Evolutionary conservation across 64 coral and sea anemone genomes (phyloP), one percentile per base, ranked within the genome.

Genomic region (Platygyra sinensis): DNA sequence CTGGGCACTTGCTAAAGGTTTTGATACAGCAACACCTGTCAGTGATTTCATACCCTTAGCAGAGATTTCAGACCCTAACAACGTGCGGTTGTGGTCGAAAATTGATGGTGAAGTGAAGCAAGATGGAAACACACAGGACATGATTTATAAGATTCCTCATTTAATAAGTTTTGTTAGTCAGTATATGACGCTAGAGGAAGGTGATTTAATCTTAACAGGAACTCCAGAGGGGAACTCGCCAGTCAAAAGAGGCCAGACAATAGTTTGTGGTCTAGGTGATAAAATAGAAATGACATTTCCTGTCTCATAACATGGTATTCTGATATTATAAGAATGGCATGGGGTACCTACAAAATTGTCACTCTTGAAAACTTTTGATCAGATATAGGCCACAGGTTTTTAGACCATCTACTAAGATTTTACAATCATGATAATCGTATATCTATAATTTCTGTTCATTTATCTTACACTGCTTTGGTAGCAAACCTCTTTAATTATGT

Each of bases 141-240:
- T 99, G 97, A 99, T 99, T 75, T 99, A 96, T 57, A 95, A 81
- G 27, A 94, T 99, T 55, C 94, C 97, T 61, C 89, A 90, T 89
- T 75, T 99, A 75, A 99, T 99, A 46, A 99, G 78, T 60, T 99
- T 96, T 71, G 93, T 99, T 22, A 99, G 97, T 72, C 89, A 88
- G 12, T 85, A 96, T 54, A 95, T 99, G 87, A 91, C 89, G 6
- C 89, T 99, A 15, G 97, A 99, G 42, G 94, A 99, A 80, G 97
- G 97, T 15, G 97, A 99, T 87, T 72, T 99, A 33, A 88, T 99
- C 60, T 79, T 99, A 46, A 99, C 94, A 27, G 97, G 97, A 18
- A 99, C 97, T 19, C 97, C 97, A 17, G 72, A 94, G 10, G 94
- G 97, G 0, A 94, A 93, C 13, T 89, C 89, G 24, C 22, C 85